Percentiles rank a stretch among this genome's conserved stretches.
These are phyloP conservation scores for Gymnoscopelus braueri DNA, from an alignment of 2,797 vertebrate species.

Conservation along the genomic window DNA sequence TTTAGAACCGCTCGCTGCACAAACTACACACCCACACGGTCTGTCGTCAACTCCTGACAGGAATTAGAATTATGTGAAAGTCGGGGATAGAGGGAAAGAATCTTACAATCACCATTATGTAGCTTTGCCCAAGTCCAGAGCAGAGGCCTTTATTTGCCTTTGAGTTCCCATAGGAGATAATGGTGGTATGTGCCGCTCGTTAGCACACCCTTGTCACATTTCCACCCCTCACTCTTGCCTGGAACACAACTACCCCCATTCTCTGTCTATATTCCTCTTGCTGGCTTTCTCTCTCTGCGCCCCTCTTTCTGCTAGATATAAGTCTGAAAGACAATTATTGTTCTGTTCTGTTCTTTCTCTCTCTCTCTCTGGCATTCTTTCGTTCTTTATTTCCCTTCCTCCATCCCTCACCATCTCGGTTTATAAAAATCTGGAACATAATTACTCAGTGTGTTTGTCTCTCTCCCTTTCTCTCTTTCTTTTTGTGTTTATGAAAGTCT, in stretches of 20 bases:
- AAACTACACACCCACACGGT: conserved; percentile 62
- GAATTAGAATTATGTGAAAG: conserved; percentile 64
- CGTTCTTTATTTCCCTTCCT: too few species aligned
- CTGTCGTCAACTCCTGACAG: conserved; percentile 59
- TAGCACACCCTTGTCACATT: conserved; percentile 62
- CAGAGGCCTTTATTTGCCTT: conserved; percentile 38
- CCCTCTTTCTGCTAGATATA: conserved; percentile 58
- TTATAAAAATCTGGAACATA: too few species aligned
- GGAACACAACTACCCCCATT: conserved; percentile 70
- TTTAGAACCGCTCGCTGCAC: conserved; percentile 60
- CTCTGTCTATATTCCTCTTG: conserved; percentile 60
- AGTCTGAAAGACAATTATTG: conserved; percentile 67
- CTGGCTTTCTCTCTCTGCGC: conserved; percentile 59
- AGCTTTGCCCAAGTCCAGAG: conserved; percentile 47
- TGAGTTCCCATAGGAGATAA: conserved; percentile 59
- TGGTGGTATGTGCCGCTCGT: conserved; percentile 72
- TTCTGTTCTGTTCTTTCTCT: background rate
- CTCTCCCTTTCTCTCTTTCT: too few species aligned
- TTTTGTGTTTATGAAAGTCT: conserved; percentile 39
- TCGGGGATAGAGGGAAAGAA: conserved; percentile 39
- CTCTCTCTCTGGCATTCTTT: background rate
- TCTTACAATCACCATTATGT: conserved; percentile 56
- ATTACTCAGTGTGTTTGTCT: too few species aligned
- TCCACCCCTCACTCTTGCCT: conserved; percentile 66
- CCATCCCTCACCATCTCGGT: too few species aligned